Evolutionary conservation across 2,113 vertebrate genomes (phyloP).

Genomic region (Gobiocypris rarus): DNA sequence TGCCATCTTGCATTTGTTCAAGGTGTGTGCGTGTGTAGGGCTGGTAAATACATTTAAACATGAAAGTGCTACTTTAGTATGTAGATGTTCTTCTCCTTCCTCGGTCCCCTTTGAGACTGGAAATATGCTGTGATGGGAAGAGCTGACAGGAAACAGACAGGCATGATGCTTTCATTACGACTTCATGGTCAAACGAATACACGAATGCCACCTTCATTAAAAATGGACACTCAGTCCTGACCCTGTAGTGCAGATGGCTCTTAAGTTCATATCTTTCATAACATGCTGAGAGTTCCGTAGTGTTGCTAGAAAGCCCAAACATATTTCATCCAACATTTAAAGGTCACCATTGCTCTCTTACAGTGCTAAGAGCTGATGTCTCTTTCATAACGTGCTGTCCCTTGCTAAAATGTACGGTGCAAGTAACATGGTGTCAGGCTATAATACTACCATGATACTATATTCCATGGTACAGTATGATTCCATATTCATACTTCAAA

Average conservation of each 20-base stretch:
- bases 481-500: neutral
- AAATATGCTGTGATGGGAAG: conserved; percentile 22
- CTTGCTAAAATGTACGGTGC: neutral
- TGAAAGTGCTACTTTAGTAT: neutral
- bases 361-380: neutral
- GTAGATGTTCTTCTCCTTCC: neutral
- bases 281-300: neutral
- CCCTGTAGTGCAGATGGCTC: neutral
- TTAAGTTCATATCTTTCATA: neutral
- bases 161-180: neutral
- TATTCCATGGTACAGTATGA: neutral
- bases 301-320: conserved; percentile 19
- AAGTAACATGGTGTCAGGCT: neutral
- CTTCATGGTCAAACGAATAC: conserved; percentile 14
- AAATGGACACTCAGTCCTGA: neutral
- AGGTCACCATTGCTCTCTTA: conserved; percentile 25
- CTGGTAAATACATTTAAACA: conserved; percentile 21
- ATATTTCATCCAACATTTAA: conserved; percentile 11
- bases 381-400: neutral
- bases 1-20: neutral
- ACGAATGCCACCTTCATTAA: neutral
- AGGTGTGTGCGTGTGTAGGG: neutral
- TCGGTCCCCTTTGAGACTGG: neutral
- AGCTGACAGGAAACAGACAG: neutral
- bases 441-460: neutral